phyloP scores from a whole-genome alignment of 1,140 invertebrate species.

The Cydia splendana region DNA sequence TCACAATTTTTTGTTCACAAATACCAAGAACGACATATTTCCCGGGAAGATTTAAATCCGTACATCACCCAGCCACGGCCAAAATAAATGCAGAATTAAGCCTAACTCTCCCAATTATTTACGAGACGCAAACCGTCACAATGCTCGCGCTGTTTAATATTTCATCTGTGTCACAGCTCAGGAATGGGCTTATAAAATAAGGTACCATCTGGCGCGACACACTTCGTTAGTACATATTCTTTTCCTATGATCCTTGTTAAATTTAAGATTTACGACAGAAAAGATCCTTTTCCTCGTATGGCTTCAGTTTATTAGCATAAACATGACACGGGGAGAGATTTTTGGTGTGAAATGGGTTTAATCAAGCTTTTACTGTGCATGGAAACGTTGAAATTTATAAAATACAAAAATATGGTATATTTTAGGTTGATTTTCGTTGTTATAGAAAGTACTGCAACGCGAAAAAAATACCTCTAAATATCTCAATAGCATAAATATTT shows the following conservation, averaged over 20 bases:
- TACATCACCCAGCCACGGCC: not conserved
- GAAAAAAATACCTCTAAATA: too few species aligned
- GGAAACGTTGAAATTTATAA: not conserved
- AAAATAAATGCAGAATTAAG: slow-evolving; percentile 5
- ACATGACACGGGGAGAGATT: not conserved
- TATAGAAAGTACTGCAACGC: too few species aligned
- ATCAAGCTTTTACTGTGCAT: not conserved
- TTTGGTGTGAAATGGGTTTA: slow-evolving; percentile 13
- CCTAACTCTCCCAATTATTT: not conserved
- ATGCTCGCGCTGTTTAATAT: slow-evolving; percentile 1
- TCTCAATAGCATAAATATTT: too few species aligned
- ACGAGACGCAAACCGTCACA: not conserved
- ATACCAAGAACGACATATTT: not conserved
- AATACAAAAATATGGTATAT: not conserved
- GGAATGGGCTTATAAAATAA: slow-evolving; percentile 47
- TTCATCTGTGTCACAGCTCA: slow-evolving; percentile 30
- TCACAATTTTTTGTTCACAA: not conserved
- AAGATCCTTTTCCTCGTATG: not conserved
- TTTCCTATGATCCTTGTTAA: slow-evolving; percentile 43
- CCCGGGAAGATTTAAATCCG: not conserved
- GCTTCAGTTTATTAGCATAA: slow-evolving; percentile 14
- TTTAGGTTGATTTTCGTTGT: too few species aligned
- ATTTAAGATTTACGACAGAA: slow-evolving; percentile 24
- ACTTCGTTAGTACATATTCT: slow-evolving; percentile 49
- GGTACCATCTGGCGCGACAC: slow-evolving; percentile 44